Evolutionary conservation across 2,888 invertebrate species (phyloP), one percentile per base, ranked within the genome.

Genomic region (Adelognathus sp.): DNA sequence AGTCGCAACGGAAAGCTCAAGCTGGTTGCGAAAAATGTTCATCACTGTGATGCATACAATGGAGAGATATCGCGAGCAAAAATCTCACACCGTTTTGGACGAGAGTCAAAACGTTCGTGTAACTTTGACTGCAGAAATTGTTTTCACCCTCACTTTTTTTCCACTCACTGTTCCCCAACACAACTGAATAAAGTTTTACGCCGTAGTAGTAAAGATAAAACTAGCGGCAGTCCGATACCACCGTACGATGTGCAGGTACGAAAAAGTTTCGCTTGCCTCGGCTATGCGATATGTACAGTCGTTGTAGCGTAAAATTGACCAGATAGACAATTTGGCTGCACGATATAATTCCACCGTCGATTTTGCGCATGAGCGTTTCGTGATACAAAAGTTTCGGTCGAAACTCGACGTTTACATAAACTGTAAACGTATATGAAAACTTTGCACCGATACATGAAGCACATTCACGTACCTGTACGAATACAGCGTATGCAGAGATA

Each of bases 311-410:
- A 79, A 79, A 79, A 79, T 74, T 79, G 74, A 60, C 74, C 60
- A 69, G 78, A 64, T 52, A 74, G 78, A 70, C 70, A 74, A 79
- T 74, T 79, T 72, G 66, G 64, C 78, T 72, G 72, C 76, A 69
- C 75, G 75, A 81, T 76, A 75, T n/a, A n/a, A n/a, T 75, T 70
- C 67, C 44, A 66, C 70, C 67, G 21, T 14, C 39, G 39, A 50
- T 2, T 33, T 50, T 18, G 33, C 58, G 64, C 63, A 36, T 41
- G 69, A 31, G 33, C 31, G 50, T 58, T 76, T 71, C 71, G 71
- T 70, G 78, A 64, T 66, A 54, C 66, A 61, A 74, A 79, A 79
- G 58, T 79, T 79, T 70, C 70, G 21, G 31, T 50, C 21, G 14
- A 60, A 74, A 64, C 60, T 78, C 64, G 24, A 54, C 39, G 54